These are phyloP conservation scores for Cephus sareptanus DNA, from an alignment of 2,888 invertebrate genomes.

Conservation along the genomic window DNA sequence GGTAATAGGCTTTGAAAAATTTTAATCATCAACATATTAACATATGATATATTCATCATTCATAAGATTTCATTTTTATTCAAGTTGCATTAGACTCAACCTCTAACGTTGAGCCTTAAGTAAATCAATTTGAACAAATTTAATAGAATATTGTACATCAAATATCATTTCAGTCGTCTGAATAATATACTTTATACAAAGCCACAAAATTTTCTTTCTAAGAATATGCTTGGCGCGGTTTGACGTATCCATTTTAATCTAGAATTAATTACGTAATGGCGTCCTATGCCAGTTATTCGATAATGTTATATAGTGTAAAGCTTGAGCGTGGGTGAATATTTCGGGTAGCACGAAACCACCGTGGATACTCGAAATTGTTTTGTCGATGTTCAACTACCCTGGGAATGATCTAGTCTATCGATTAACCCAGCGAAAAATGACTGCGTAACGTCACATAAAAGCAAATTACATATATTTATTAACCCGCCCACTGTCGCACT, in stretches of 20 bases:
- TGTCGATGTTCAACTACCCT: background rate
- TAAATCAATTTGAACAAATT: no score
- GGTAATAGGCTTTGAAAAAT: no score
- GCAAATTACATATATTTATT: background rate
- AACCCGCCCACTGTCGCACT: background rate
- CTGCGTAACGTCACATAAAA: background rate
- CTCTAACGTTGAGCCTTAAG: background rate
- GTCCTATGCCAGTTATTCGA: background rate
- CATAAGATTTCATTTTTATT: background rate
- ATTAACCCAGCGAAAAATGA: background rate
- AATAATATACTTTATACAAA: background rate
- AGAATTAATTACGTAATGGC: slow-evolving; percentile 4
- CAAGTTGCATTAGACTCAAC: background rate
- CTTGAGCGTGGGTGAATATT: background rate
- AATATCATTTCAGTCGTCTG: background rate
- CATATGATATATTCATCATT: background rate
- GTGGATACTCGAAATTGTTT: background rate
- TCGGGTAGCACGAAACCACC: background rate
- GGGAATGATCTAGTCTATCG: background rate
- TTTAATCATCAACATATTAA: background rate
- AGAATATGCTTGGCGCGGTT: background rate
- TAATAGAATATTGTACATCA: background rate
- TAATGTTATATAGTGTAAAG: background rate
- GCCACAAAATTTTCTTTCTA: background rate
- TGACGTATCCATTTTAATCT: background rate